phyloP scores from a whole-genome alignment of 2,113 vertebrate genomes.

The Thunnus maccoyii region DNA sequence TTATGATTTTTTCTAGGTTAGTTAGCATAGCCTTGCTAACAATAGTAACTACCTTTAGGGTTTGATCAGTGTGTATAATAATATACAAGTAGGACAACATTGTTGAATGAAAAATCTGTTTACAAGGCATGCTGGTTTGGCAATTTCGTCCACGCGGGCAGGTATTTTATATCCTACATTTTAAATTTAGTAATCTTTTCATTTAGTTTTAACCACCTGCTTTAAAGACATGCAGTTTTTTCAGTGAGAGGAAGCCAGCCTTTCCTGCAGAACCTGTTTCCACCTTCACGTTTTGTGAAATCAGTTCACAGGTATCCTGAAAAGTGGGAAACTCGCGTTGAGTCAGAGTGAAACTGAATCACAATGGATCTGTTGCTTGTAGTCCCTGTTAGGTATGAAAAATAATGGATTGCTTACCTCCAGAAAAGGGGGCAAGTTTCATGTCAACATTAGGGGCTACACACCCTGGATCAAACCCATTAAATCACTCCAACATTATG shows the following conservation, averaged over 20 bases:
- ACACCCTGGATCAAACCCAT: not conserved
- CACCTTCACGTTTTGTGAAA: not conserved
- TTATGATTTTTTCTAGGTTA: no score
- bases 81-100: no score
- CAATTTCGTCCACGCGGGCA: no score
- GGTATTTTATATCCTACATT: no score
- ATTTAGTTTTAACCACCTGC: not conserved
- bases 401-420: no score
- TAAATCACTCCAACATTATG: no score
- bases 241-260: not conserved
- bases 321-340: not conserved
- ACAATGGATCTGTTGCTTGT: not conserved
- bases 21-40: not conserved
- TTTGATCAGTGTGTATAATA: no score
- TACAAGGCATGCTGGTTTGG: no score
- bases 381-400: not conserved
- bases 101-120: no score
- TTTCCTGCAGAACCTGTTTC: conserved; percentile 65
- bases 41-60: no score
- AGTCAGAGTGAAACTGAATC: not conserved
- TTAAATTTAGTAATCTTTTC: no score
- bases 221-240: not conserved
- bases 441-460: not conserved
- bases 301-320: not conserved
- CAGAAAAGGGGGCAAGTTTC: not conserved